Conservation (phyloP, 2,797 vertebrate genomes). For the Myioborus miniatus region DNA sequence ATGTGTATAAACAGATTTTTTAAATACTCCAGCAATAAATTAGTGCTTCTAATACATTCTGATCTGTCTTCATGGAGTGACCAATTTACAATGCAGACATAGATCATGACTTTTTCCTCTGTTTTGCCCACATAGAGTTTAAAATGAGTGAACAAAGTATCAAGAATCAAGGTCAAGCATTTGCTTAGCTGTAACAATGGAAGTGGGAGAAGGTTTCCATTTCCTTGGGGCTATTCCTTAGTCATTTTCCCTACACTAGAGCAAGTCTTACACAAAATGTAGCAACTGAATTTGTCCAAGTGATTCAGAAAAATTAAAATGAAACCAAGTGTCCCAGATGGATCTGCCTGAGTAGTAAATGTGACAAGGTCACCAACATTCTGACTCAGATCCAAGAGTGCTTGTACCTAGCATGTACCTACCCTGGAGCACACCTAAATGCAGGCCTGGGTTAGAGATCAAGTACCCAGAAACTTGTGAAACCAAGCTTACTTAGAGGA, state of each 20-base stretch:
- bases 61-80: neutral
- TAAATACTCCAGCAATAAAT: neutral
- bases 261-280: neutral
- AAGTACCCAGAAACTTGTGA: neutral
- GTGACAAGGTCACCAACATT: constrained; percentile 13
- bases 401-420: neutral
- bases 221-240: neutral
- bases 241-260: neutral
- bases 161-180: constrained; percentile 3
- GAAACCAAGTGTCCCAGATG: neutral
- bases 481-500: neutral
- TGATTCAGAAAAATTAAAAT: neutral
- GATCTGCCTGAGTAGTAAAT: neutral
- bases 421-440: neutral
- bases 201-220: neutral
- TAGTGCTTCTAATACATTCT: neutral
- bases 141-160: neutral
- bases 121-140: neutral
- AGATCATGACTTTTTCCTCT: neutral
- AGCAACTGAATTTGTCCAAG: neutral
- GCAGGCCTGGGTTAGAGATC: neutral
- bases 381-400: neutral
- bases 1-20: neutral
- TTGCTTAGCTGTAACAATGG: neutral
- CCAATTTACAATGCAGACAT: neutral